Evolutionary conservation across 2,113 vertebrate species (phyloP), one percentile per base, ranked within the genome.

Genomic region (Pipra filicauda): DNA sequence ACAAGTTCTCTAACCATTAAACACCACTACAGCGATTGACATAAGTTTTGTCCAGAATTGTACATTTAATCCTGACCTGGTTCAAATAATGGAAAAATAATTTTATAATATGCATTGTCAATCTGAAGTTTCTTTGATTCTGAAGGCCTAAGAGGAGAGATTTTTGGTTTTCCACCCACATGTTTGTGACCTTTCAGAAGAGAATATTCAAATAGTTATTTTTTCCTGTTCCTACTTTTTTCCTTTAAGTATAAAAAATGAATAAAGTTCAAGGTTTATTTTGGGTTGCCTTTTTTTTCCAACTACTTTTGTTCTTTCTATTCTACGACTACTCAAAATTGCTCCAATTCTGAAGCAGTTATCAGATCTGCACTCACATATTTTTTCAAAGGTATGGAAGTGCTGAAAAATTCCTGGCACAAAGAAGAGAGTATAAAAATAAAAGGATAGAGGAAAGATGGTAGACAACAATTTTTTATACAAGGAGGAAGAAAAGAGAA

Each of bases 101-200:
- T 78, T 94, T 72, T 72, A 37, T 65, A 80, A 88, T 90, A 69
- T 61, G 11, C 55, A 46, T 91, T 89, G 48, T 66, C 66, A 54
- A 88, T 85, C 52, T 87, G 86, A 92, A 95, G 28, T 48, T 74
- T 77, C 44, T 81, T 87, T 89, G 41, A 87, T 75, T 84, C 46
- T 87, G 48, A 74, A 85, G 13, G 7, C 30, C 92, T 67, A 88
- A 62, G 48, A 91, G 31, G 31, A 8, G 55, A 67, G 48, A 51
- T 59, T 75, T 87, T 39, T 75, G 20, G 51, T 88, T 85, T 94
- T 91, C 73, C 41, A 81, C 30, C 43, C 35, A 77, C 49, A 17
- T 72, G 22, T 93, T 94, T 87, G 35, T 94, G 89, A 95, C 92
- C 78, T 94, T 94, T 97, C 39, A 61, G 62, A 94, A 91, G 59